These are phyloP conservation scores for Plectrocnemia conspersa DNA, from an alignment of 1,140 invertebrate species.

Conservation along the genomic window DNA sequence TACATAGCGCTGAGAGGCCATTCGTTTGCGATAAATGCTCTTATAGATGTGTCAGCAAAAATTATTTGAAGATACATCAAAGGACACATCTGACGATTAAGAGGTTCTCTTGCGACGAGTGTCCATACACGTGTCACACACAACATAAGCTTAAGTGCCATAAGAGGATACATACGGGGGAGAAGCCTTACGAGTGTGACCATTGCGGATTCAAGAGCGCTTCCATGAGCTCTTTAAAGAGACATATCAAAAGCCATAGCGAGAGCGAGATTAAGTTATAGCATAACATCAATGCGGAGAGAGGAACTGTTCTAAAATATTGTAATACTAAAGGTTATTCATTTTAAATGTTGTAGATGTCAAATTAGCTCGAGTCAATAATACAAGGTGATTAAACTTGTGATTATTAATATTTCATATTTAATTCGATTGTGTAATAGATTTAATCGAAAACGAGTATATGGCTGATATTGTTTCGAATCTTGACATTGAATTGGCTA, in stretches of 20 bases:
- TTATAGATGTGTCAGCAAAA: slow-evolving; percentile 10
- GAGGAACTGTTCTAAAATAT: too few relatives aligned
- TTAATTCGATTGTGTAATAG: too few relatives aligned
- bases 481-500: too few relatives aligned
- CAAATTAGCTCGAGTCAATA: not conserved
- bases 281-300: too few relatives aligned
- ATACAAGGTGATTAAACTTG: not conserved
- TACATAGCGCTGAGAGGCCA: slow-evolving; percentile 5
- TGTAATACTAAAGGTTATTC: not conserved
- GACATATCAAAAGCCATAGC: slow-evolving; percentile 4
- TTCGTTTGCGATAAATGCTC: slow-evolving; percentile 14
- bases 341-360: not conserved
- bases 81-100: slow-evolving; percentile 5
- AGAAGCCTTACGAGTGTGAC: slow-evolving; percentile 12
- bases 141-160: slow-evolving; percentile 8
- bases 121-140: slow-evolving; percentile 13
- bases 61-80: slow-evolving; percentile 15
- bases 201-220: slow-evolving; percentile 13
- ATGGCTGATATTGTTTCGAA: too few relatives aligned
- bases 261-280: too few relatives aligned
- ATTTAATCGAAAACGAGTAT: too few relatives aligned
- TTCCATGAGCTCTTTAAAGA: not conserved
- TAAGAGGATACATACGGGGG: slow-evolving; percentile 10
- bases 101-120: slow-evolving; percentile 2
- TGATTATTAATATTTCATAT: not conserved